Evolutionary conservation across 2,888 invertebrate species (phyloP), one percentile per base, ranked within the genome.

Genomic region (Microplitis deprimator): DNA sequence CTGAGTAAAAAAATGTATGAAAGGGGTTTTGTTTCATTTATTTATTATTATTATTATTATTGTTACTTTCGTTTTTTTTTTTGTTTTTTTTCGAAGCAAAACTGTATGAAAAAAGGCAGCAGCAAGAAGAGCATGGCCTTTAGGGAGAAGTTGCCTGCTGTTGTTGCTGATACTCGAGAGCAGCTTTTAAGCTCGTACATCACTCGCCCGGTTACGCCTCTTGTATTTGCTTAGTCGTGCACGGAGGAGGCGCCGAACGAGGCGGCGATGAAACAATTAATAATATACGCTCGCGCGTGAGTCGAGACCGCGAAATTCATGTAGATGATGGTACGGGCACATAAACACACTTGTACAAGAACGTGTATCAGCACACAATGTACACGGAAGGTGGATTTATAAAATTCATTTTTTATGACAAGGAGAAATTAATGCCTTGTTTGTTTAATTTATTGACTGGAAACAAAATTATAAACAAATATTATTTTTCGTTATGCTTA

Each of bases 171-270:
- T 50, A 50, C 50, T 50, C 50, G 84, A 82, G 82, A 84, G 86
- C 75, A 71, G 78, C 86, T 88, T 88, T 88, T 86, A 88, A 88
- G 88, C 89, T 88, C 88, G 86, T 89, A 89, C 87, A 88, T 89
- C 88, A 88, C 84, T 82, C 81, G 67, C 73, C 50, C 77, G 87
- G 88, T 87, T 86, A 89, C 88, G 88, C 88, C 88, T 87, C 87
- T 85, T 81, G 88, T 89, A 88, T 89, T 89, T 89, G 88, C 87
- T 88, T 88, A 88, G 88, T 88, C 87, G 87, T 87, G 87, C 87
- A 82, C 82, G 83, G 84, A 85, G 86, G 86, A 87, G 88, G 87
- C 83, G 85, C 86, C 68, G 85, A 86, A 87, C 85, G 83, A 87
- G 85, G 84, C 84, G 83, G 85, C 87, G 89, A 88, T 87, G 87